Percentiles rank a stretch among this genome's conserved stretches.
Evolutionary conservation across 1,140 invertebrate species (phyloP).

Genomic region (Bradysia coprophila): DNA sequence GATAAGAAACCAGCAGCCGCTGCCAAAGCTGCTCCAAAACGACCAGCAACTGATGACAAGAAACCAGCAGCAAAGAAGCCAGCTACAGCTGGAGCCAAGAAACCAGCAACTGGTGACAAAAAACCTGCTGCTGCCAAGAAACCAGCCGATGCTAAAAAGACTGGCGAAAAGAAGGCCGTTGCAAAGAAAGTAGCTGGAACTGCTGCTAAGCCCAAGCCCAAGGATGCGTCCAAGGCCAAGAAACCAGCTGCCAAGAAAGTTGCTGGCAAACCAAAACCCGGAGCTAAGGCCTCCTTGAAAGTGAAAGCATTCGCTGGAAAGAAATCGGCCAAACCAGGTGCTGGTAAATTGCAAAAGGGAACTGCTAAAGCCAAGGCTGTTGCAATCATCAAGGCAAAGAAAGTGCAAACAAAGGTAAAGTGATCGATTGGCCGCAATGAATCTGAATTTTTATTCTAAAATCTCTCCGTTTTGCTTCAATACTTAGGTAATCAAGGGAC

Average conservation of each 20-base stretch:
- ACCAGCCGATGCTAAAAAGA: slow-evolving; percentile 24
- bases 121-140: slow-evolving; percentile 27
- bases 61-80: slow-evolving; percentile 11
- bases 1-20: slow-evolving; percentile 13
- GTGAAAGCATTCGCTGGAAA: neutral
- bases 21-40: slow-evolving; percentile 12
- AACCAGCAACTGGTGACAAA: slow-evolving; percentile 28
- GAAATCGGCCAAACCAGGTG: slow-evolving; percentile 12
- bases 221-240: slow-evolving; percentile 33
- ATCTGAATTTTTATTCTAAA: no score
- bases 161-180: slow-evolving; percentile 27
- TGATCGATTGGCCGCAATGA: no score
- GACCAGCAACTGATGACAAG: slow-evolving; percentile 17
- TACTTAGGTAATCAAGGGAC: slow-evolving; percentile 72
- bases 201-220: slow-evolving; percentile 19
- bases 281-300: slow-evolving; percentile 12
- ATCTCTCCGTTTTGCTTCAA: no score
- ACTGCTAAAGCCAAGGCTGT: slow-evolving; percentile 28
- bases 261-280: slow-evolving; percentile 19
- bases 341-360: slow-evolving; percentile 22
- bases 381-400: slow-evolving; percentile 31
- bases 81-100: slow-evolving; percentile 31
- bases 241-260: slow-evolving; percentile 13
- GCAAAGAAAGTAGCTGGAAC: slow-evolving; percentile 10
- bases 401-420: slow-evolving; percentile 61